Percentiles rank a stretch among this genome's conserved stretches.
Conservation (phyloP, 2,888 invertebrate genomes). For the Pachliopta kotzebuea region DNA sequence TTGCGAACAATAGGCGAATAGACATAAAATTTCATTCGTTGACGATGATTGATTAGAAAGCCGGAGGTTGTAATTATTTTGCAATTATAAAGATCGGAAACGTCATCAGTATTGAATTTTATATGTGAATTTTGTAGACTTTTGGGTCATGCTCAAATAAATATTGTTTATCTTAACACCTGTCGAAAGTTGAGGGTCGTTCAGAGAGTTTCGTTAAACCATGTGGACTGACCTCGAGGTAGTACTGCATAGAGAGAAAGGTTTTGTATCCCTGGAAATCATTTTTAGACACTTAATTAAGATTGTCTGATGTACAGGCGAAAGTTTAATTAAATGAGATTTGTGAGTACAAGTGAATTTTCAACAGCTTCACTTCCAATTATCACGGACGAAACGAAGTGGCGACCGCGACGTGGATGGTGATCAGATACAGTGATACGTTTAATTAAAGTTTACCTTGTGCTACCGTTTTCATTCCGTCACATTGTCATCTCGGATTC, state of each 20-base stretch:
- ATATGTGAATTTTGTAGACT: conserved; percentile 48
- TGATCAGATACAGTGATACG: conserved; percentile 62
- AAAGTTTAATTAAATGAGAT: conserved; percentile 48
- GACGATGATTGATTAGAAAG: conserved; percentile 16
- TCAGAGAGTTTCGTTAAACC: conserved; percentile 59
- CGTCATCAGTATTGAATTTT: conserved; percentile 35
- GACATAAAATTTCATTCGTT: not conserved
- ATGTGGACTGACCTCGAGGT: conserved; percentile 42
- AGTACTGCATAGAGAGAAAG: conserved; percentile 54
- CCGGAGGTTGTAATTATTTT: conserved; percentile 22
- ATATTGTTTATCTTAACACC: conserved; percentile 44
- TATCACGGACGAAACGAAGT: conserved; percentile 44
- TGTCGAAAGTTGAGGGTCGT: conserved; percentile 45
- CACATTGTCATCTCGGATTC: conserved; percentile 50
- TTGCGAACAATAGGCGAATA: conserved; percentile 3
- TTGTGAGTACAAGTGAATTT: conserved; percentile 44
- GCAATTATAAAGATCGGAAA: conserved; percentile 28
- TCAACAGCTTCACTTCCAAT: conserved; percentile 54
- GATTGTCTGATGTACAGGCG: conserved; percentile 33
- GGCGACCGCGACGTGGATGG: conserved; percentile 48
- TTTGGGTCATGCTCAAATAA: conserved; percentile 52
- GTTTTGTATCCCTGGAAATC: conserved; percentile 40
- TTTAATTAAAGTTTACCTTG: conserved; percentile 71
- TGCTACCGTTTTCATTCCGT: conserved; percentile 60
- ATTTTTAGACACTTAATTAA: conserved; percentile 43